These are phyloP conservation scores for Perca fluviatilis DNA, from an alignment of 2,113 vertebrate genomes.

Conservation along the genomic window DNA sequence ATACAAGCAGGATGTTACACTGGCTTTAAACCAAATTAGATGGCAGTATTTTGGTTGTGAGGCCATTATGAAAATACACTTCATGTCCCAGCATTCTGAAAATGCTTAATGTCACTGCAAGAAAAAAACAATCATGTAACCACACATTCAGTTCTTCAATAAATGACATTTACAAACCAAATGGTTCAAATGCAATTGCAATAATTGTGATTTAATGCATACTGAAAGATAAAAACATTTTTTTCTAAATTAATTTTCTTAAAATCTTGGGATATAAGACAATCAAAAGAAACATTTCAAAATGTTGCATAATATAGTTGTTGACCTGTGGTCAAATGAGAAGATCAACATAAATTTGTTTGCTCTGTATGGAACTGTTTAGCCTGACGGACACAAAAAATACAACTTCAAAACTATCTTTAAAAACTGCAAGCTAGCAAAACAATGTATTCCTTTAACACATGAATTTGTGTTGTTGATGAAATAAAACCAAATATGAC, in stretches of 20 bases:
- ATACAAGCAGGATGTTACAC: not conserved
- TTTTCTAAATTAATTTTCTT: no score
- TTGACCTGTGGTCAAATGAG: conserved; percentile 6
- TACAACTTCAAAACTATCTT: not conserved
- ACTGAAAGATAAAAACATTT: not conserved
- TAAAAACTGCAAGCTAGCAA: not conserved
- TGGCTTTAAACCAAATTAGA: not conserved
- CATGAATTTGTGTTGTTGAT: not conserved
- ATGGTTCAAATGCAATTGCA: not conserved
- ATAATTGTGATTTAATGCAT: not conserved
- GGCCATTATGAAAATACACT: not conserved
- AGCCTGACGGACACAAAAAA: not conserved
- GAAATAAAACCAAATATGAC: conserved; percentile 23
- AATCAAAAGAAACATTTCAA: conserved; percentile 4
- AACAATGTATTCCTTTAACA: not conserved
- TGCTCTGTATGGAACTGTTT: not conserved
- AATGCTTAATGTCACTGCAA: not conserved
- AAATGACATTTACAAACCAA: not conserved
- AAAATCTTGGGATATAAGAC: not conserved
- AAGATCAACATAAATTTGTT: conserved; percentile 32
- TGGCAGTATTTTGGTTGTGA: not conserved
- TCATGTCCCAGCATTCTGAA: not conserved
- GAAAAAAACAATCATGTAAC: not conserved
- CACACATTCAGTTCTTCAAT: not conserved
- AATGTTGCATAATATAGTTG: not conserved